Evolutionary conservation across 2,797 vertebrate genomes (phyloP), one percentile per base, ranked within the genome.

Genomic region (Gymnothorax reevesii): DNA sequence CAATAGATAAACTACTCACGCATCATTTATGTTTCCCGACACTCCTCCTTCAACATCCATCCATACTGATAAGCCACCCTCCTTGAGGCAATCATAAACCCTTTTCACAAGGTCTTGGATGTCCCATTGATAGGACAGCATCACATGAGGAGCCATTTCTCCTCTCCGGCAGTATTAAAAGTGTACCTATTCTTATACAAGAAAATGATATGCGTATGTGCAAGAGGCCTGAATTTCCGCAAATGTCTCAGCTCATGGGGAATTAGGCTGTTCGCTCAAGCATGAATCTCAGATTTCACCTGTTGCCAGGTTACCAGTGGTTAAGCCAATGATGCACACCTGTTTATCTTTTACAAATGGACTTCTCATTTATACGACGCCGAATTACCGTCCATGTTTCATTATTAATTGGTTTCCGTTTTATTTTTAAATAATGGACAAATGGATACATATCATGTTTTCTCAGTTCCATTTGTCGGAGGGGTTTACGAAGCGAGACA

Each of bases 101-200:
- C 84, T 93, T 15, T 89, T 92, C 20, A 94, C 94, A 1, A 94
- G 91, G 62, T 89, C 84, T 83, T 94, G 93, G 83, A 92, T 88
- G 0, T 94, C 91, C 93, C 91, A 93, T 87, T 93, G 92, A 87
- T 93, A 94, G 4, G 93, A 94, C 8, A 93, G 90, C 92, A 94
- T 93, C 2, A 94, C 86, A 42, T 94, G 93, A 85, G 88, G 85
- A 0, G 92, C 88, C 93, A 88, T 94, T 64, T 84, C 71, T 6
- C 3, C 22, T 79, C 66, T 55, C 57, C 5, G 7, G 22, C 6
- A 10, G 5, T 15, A 88, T 22, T 57, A 84, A 85, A 55, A 1
- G 0, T 4, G 59, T 22, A 15, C 17, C 5, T 27, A 1, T 15
- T 5, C 84, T 71, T 1, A 17, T 33, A 77, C 6, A 2, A 17